These are phyloP conservation scores for Austrolebias charrua DNA, from an alignment of 2,797 vertebrate genomes.

Conservation along the genomic window DNA sequence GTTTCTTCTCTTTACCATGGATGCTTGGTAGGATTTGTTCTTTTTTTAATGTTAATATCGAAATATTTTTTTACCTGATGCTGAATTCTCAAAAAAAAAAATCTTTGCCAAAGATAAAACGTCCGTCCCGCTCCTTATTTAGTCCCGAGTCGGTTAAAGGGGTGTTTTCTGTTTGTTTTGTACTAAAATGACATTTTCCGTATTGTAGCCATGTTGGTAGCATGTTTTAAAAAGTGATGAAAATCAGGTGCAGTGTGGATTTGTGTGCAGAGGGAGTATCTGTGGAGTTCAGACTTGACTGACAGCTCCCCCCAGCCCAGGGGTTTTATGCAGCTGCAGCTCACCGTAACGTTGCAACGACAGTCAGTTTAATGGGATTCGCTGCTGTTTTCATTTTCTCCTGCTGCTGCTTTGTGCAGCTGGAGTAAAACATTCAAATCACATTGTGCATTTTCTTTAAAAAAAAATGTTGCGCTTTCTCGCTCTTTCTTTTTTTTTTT, in stretches of 20 bases:
- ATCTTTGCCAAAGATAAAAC: not conserved
- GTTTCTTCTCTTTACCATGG: slow-evolving; percentile 43
- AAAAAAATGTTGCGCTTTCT: not conserved
- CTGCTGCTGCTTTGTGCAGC: slow-evolving; percentile 10
- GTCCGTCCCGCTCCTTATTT: slow-evolving; percentile 7
- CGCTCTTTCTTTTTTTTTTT: not conserved
- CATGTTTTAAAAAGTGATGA: not conserved
- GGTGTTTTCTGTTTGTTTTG: slow-evolving; percentile 3
- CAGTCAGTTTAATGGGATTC: slow-evolving; percentile 38
- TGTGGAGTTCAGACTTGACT: slow-evolving; percentile 48
- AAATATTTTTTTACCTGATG: not conserved
- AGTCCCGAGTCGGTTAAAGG: not conserved
- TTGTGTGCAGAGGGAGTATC: slow-evolving; percentile 27
- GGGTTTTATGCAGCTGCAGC: slow-evolving; percentile 45
- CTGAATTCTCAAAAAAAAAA: not conserved
- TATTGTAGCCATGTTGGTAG: not conserved
- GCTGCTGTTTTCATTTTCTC: slow-evolving; percentile 32
- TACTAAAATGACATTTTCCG: not conserved
- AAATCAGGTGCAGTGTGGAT: not conserved
- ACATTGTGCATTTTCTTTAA: not conserved
- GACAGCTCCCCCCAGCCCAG: slow-evolving; percentile 36
- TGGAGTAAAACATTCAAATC: slow-evolving; percentile 20
- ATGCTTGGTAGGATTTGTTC: slow-evolving; percentile 62
- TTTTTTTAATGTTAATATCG: slow-evolving; percentile 13
- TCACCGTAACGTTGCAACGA: slow-evolving; percentile 16